phyloP scores from a whole-genome alignment of 2,113 vertebrate species.

The Cynoglossus semilaevis region DNA sequence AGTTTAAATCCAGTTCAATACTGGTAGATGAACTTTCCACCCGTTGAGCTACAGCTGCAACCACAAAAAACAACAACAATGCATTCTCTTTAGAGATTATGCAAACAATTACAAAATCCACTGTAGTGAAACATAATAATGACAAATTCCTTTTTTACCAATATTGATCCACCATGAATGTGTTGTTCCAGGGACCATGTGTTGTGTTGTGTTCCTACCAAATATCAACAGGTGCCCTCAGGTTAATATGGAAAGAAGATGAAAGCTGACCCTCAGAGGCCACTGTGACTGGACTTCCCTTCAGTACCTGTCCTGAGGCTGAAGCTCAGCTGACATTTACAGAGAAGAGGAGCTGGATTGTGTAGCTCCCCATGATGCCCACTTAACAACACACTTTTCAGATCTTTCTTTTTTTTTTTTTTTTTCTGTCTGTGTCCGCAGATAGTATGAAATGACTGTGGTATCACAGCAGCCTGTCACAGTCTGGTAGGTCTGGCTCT shows the following conservation, averaged over 20 bases:
- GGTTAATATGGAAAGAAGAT: constrained; percentile 60
- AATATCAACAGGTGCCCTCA: constrained; percentile 53
- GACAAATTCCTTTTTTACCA: too few species aligned
- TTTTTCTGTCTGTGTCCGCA: constrained; percentile 3
- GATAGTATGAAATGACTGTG: not conserved
- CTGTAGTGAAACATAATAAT: too few species aligned
- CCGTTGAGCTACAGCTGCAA: too few species aligned
- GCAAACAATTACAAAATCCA: too few species aligned
- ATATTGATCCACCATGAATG: not conserved
- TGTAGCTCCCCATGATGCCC: constrained; percentile 20
- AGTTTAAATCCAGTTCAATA: too few species aligned
- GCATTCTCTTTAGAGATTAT: too few species aligned
- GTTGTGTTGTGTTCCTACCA: constrained; percentile 32
- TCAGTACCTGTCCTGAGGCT: constrained; percentile 47
- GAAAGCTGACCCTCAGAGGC: constrained; percentile 47
- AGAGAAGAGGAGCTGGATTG: constrained; percentile 26
- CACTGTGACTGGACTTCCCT: constrained; percentile 30
- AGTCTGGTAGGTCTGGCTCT: not conserved
- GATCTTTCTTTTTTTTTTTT: not conserved
- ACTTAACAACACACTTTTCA: constrained; percentile 42
- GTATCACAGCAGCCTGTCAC: not conserved
- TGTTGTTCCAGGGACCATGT: not conserved
- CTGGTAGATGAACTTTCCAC: too few species aligned
- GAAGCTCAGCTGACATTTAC: constrained; percentile 56
- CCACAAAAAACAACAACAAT: too few species aligned